Conservation (phyloP, 2,888 invertebrate species). For the Steinernema hermaphroditum region DNA sequence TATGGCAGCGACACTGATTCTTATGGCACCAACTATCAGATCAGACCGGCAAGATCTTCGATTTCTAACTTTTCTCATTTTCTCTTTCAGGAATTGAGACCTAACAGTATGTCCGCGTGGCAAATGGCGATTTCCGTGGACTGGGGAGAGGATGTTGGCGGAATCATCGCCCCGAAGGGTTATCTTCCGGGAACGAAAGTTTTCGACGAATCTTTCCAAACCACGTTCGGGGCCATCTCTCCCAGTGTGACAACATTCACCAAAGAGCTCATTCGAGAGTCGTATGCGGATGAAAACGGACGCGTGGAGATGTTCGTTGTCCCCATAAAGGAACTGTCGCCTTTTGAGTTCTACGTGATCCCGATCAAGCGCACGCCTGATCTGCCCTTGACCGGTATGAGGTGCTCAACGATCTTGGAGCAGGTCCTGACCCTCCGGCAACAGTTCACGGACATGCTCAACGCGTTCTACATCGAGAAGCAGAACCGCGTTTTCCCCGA, state of each 20-base stretch:
- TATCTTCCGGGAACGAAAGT: not conserved
- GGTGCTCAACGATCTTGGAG: no score
- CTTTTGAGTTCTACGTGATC: slow-evolving; percentile 13
- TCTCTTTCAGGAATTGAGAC: not conserved
- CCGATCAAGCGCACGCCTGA: not conserved
- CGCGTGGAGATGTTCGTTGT: not conserved
- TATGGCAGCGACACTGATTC: not conserved
- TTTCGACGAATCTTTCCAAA: not conserved
- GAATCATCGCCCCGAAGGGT: not conserved
- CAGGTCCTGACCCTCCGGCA: not conserved
- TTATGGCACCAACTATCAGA: not conserved
- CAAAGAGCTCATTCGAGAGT: not conserved
- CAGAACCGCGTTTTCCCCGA: not conserved
- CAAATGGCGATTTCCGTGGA: not conserved
- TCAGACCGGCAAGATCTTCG: not conserved
- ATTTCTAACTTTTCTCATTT: no score
- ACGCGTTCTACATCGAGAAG: slow-evolving; percentile 16
- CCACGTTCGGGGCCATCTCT: not conserved
- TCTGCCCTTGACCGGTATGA: no score
- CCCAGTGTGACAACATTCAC: not conserved
- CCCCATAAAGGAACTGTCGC: not conserved
- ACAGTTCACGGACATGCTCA: not conserved
- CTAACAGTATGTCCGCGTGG: not conserved
- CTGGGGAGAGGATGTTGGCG: not conserved
- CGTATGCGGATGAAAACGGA: not conserved